A percentile compares a stretch with the other conserved stretches of the same genome.
Evolutionary conservation across 2,888 invertebrate species (phyloP).

Genomic region (Timema cristinae): DNA sequence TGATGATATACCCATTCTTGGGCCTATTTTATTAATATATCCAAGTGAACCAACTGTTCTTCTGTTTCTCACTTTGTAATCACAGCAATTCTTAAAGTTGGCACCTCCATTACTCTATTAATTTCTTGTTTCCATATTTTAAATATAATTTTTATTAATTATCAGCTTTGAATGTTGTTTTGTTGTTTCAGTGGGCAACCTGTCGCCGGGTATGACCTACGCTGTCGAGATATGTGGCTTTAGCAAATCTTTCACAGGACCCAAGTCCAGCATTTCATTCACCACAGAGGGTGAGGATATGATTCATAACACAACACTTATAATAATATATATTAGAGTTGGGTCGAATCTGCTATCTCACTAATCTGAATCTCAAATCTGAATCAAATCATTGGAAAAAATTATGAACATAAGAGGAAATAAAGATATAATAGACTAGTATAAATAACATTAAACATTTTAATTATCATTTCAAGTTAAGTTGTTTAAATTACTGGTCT

Average conservation of each 20-base stretch:
- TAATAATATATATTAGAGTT: too few relatives aligned
- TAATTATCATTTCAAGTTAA: too few relatives aligned
- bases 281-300: slow-evolving; percentile 23
- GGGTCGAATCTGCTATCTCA: too few relatives aligned
- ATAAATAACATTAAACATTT: too few relatives aligned
- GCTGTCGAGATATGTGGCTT: slow-evolving; percentile 60
- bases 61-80: neutral
- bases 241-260: slow-evolving; percentile 55
- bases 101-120: neutral
- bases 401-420: too few relatives aligned
- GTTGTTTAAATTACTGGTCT: too few relatives aligned
- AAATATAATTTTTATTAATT: neutral
- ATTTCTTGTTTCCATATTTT: neutral
- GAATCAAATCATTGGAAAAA: too few relatives aligned
- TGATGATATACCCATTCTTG: too few relatives aligned
- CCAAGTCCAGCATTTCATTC: slow-evolving; percentile 22
- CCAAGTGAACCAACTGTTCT: neutral
- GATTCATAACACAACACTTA: too few relatives aligned
- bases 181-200: slow-evolving; percentile 48
- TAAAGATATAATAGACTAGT: too few relatives aligned
- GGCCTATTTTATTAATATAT: too few relatives aligned
- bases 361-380: too few relatives aligned
- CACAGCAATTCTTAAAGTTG: neutral
- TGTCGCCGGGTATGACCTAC: slow-evolving; percentile 54
- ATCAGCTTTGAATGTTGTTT: slow-evolving; percentile 18